phyloP scores from a whole-genome alignment of 1,140 invertebrate genomes.

The Phenacoccus solenopsis region DNA sequence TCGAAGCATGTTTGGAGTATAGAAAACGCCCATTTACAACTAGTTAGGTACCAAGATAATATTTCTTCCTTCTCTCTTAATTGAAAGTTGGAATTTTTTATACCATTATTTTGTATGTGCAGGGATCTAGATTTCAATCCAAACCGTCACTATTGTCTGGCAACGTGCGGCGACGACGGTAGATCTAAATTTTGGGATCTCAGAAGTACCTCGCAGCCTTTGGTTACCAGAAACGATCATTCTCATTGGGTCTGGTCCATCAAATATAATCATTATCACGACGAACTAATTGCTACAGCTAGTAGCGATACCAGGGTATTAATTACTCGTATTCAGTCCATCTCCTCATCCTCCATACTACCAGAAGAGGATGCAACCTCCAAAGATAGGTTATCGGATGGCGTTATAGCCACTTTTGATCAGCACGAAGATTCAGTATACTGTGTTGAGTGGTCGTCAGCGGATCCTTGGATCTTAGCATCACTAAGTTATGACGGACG shows the following conservation, averaged over 20 bases:
- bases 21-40: conserved; percentile 73
- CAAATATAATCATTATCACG: conserved; percentile 88
- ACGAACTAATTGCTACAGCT: conserved; percentile 87
- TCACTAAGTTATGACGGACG: conserved; percentile 93
- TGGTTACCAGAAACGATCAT: conserved; percentile 74
- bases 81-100: not conserved
- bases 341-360: conserved; percentile 63
- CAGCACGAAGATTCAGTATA: conserved; percentile 98
- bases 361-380: conserved; percentile 18
- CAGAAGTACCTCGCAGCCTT: conserved; percentile 59
- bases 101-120: conserved; percentile 20
- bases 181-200: conserved; percentile 92
- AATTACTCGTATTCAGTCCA: conserved; percentile 68
- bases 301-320: conserved; percentile 89
- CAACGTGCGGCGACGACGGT: conserved; percentile 90
- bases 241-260: conserved; percentile 65
- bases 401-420: conserved; percentile 76
- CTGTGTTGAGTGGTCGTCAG: conserved; percentile 89
- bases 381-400: conserved; percentile 41
- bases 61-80: not conserved
- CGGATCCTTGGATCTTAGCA: conserved; percentile 96
- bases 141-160: conserved; percentile 87
- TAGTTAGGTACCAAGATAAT: conserved; percentile 44
- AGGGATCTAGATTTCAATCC: conserved; percentile 93
- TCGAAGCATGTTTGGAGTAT: conserved; percentile 65